Base-by-base conservation (phyloP, 2,797 vertebrate species). In the Tangara arthus region DNA sequence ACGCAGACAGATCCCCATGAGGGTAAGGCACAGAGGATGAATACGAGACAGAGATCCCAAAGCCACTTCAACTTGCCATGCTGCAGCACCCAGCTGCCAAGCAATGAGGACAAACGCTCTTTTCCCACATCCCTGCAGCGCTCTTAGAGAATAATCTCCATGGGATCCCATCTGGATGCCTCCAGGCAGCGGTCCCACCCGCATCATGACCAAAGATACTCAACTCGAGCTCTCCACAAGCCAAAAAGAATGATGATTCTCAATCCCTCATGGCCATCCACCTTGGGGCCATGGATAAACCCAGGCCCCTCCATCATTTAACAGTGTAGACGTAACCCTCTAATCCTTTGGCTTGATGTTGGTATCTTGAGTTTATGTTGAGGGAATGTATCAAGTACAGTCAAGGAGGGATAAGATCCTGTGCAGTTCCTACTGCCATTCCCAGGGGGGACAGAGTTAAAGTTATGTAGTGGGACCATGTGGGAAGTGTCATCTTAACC, bases 401-500 rank as follows among this genome's bases (percentile, higher is more conserved):
- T 80, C 89, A 97, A 91, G 52, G 49, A 94, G n/a, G 85, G 79
- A 52, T 83, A 95, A 94, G 76, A 87, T 89, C 52, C 52, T 76
- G 47, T 53, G 61, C 79, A 90, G 73, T 64, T 96, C 72, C 92
- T 95, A 75, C 11, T 53, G 85, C 66, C 44, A 63, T 90, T 94
- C 95, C 89, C 92, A 60, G 22, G 15, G 76, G 81, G 22, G 8
- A 7, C 34, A 87, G 69, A 86, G 44, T 76, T 90, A 82, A 88
- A 49, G 84, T 79, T 86, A 83, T 32, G 16, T 28, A 76, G 86
- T 3, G 3, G 60, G 59, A 83, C 95, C 92, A 93, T 93, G 27
- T 96, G 93, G 91, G 89, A 94, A 95, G 66, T 84, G 52, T 95
- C 93, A 91, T 82, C 91, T 87, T 96, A 96, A 93, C 82, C 83